Evolutionary conservation across 2,888 invertebrate genomes (phyloP), one percentile per base, ranked within the genome.

Genomic region (Ochropacha duplaris): DNA sequence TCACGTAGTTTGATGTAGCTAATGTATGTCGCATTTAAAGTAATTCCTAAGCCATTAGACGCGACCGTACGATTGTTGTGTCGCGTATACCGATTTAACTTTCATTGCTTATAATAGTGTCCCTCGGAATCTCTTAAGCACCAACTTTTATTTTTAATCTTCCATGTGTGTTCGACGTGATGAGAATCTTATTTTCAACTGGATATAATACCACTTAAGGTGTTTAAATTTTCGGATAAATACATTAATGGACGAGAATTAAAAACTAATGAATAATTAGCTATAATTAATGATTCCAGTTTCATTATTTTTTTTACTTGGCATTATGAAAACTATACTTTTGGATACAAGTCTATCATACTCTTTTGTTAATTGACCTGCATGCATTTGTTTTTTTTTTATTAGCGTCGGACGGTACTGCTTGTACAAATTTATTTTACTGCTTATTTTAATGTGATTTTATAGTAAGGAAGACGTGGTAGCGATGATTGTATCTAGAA

Each of bases 31-130:
- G 44, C 44, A 44, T 44, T 39, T 16, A 6, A 39, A 39, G 39
- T 39, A 4, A 6, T 39, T 44, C n/a, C 44, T 44, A 44, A n/a
- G 44, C 44, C 44, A 44, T 44, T 44, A 44, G 44, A 44, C 44
- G 44, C 44, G 44, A 44, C 44, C 8, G 19, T 44, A 44, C 44
- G 44, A 44, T 44, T 44, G 44, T 44, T 44, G 44, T 44, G 19
- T 44, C 44, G 19, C 44, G 44, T 44, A 44, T 44, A 44, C 44
- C 44, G 44, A 44, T 44, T 44, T 44, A 44, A 44, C 44, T 44
- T 44, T 19, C 44, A 44, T 44, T 44, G 44, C 44, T 44, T 44
- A 44, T 44, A 44, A 44, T 44, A 44, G 44, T 39, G 39, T 44
- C 44, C 19, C 44, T 19, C 44, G 44, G 44, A 19, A 19, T 19